Base-by-base conservation (phyloP, 53 echinoderm and acorn worm species). In the Apostichopus leukothele region DNA sequence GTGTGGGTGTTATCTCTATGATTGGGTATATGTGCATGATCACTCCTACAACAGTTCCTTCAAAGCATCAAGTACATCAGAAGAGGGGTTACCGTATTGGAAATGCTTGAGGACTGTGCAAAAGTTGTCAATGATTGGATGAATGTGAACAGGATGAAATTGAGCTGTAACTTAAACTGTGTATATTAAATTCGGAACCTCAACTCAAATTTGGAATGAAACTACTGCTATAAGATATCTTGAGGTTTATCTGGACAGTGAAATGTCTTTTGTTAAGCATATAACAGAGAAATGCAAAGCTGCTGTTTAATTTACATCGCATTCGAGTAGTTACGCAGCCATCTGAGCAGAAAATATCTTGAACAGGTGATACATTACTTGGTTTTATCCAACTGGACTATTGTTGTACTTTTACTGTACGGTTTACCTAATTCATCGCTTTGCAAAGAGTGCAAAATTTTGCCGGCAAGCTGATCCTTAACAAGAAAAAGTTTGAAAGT, bases 281-380 rank as follows among this genome's bases (percentile, higher is more conserved):
- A 23, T 23, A 23, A 23, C 23, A 23, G 23, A 23, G 23, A 23
- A 80, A 80, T 80, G 80, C 53, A 4, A 55, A 52, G 11, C 57
- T n/a, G 55, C 80, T 80, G 80, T 51, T 80, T 55, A 13, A 80
- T 51, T 55, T 80, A 11, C 57, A 53, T 80, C 80, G 57, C 20
- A 76, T 76, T 27, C 19, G 57, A 57, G 53, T 80, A 25, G 12
- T 25, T 75, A 75, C 75, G 20, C 18, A 75, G 21, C 75, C 76
- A 76, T 76, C 27, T 76, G 39, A 76, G 39, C 50, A 76, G 76
- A 19, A 76, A 50, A 76, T 50, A 76, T 25, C 25, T 25, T 25
- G 25, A 25, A 25, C 25, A 25, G 25, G 25, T 25, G 25, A 25
- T 25, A 25, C 76, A 76, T 76, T 22, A 22, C 76, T 76, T 76